These are phyloP conservation scores for Thymelicus sylvestris DNA, from an alignment of 2,888 invertebrate genomes.

Conservation along the genomic window DNA sequence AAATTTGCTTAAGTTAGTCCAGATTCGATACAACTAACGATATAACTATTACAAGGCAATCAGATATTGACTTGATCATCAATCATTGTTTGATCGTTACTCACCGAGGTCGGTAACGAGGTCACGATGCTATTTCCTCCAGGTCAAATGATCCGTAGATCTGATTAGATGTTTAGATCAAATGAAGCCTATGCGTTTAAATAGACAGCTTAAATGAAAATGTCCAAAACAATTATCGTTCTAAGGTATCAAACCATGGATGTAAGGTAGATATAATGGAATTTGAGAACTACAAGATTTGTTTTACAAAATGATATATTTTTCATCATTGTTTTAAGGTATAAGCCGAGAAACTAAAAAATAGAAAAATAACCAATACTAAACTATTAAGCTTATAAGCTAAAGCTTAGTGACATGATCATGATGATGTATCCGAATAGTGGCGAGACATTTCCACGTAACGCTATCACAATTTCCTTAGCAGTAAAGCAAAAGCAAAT, in stretches of 20 bases:
- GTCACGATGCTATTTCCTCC: conserved; percentile 14
- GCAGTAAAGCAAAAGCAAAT: conserved; percentile 42
- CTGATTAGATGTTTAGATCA: background rate
- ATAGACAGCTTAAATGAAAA: background rate
- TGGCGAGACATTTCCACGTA: conserved; percentile 19
- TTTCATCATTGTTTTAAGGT: no score
- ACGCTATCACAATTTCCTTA: conserved; percentile 41
- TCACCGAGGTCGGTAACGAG: conserved; percentile 15
- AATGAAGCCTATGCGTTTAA: background rate
- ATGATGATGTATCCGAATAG: background rate
- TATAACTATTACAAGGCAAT: background rate
- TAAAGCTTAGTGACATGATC: no score
- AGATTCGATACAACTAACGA: no score
- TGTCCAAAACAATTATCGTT: no score
- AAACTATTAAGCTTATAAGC: no score
- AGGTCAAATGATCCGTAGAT: background rate
- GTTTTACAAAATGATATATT: no score
- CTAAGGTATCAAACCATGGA: no score
- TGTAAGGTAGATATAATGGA: no score
- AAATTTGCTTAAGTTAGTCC: no score
- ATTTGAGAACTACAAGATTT: no score
- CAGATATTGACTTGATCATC: conserved; percentile 39
- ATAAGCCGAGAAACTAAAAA: no score
- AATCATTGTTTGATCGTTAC: conserved; percentile 41
- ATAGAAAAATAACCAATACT: no score